A percentile compares a stretch with the other conserved stretches of the same genome.
Conservation (phyloP, 2,888 invertebrate species). For the Terebella lapidaria region DNA sequence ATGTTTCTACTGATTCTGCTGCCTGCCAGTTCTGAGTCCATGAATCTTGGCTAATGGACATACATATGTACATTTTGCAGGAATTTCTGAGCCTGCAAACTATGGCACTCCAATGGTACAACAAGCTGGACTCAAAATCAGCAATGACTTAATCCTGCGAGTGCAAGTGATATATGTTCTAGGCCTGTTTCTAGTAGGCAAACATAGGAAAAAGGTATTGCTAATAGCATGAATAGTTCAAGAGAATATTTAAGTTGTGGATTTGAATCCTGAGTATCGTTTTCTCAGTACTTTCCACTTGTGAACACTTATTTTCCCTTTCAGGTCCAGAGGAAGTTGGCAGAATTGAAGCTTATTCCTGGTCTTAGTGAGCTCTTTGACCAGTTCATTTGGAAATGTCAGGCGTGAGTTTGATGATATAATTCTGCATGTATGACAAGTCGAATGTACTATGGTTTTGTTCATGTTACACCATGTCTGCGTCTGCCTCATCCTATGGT, state of each 20-base stretch:
- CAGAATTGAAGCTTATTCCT: constrained; percentile 50
- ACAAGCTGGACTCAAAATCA: constrained; percentile 47
- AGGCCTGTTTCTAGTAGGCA: constrained; percentile 52
- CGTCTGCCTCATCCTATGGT: too few species aligned
- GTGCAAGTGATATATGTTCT: constrained; percentile 53
- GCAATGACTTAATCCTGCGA: constrained; percentile 46
- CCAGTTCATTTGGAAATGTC: constrained; percentile 54
- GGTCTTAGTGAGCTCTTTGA: constrained; percentile 52
- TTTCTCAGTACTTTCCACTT: too few species aligned
- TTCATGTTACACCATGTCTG: too few species aligned
- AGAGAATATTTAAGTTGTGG: too few species aligned
- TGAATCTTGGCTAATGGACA: too few species aligned
- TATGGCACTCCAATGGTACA: constrained; percentile 40
- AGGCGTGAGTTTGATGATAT: constrained; percentile 36
- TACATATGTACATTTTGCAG: too few species aligned
- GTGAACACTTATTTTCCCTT: constrained; percentile 17
- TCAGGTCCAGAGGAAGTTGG: constrained; percentile 51
- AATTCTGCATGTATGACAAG: neutral
- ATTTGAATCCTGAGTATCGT: too few species aligned
- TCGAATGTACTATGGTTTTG: neutral
- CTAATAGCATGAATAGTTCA: too few species aligned
- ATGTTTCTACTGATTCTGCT: too few species aligned
- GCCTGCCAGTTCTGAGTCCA: too few species aligned
- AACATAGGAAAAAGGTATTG: constrained; percentile 52
- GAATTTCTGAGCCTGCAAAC: constrained; percentile 42